phyloP scores from a whole-genome alignment of 1,140 invertebrate genomes.

The Aphis gossypii region DNA sequence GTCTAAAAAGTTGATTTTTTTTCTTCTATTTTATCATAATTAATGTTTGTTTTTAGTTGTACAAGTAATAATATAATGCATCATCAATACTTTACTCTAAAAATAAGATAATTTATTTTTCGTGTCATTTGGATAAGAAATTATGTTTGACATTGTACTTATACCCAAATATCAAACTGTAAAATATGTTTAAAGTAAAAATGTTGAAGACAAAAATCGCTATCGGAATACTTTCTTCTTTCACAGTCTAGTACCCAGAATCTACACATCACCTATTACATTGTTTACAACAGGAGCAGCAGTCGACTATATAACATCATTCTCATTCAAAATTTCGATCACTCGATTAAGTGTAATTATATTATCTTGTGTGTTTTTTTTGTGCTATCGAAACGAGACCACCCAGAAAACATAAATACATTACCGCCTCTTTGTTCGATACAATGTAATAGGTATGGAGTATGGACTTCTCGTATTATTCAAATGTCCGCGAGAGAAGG shows the following conservation, averaged over 20 bases:
- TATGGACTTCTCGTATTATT: not conserved
- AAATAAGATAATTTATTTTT: not conserved
- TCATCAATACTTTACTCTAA: not conserved
- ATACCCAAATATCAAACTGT: not conserved
- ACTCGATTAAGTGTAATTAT: not conserved
- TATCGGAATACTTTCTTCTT: not conserved
- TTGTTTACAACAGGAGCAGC: not conserved
- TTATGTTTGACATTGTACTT: not conserved
- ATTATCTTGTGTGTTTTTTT: not conserved
- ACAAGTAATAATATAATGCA: not conserved
- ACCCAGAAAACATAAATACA: slow-evolving; percentile 6
- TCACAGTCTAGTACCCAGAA: not conserved
- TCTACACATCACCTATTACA: not conserved
- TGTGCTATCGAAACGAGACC: not conserved
- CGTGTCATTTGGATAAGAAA: not conserved
- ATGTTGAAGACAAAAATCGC: not conserved
- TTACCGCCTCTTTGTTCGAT: not conserved
- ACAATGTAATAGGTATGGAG: not conserved
- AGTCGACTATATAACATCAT: not conserved
- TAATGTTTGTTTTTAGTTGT: not conserved
- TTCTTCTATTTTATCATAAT: not conserved
- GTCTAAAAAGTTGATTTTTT: not conserved
- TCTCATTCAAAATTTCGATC: not conserved
- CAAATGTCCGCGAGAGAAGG: not conserved
- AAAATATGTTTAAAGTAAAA: not conserved